Conservation (phyloP, 2,888 invertebrate genomes). For the Phyto melanocephala region DNA sequence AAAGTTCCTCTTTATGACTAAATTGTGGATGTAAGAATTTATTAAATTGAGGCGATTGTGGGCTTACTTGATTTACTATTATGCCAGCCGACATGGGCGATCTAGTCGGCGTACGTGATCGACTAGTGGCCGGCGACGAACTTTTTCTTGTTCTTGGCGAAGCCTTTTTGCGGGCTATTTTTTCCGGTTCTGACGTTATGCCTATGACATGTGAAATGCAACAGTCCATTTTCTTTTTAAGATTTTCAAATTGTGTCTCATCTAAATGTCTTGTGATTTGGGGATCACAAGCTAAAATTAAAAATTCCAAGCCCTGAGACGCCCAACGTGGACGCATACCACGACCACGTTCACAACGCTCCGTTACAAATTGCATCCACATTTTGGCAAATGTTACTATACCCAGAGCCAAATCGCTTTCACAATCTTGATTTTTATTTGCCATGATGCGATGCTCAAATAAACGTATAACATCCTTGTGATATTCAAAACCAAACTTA, state of each 20-base stretch:
- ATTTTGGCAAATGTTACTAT: constrained; percentile 86
- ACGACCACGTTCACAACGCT: constrained; percentile 89
- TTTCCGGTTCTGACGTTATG: constrained; percentile 80
- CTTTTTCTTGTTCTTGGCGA: constrained; percentile 78
- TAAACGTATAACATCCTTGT: constrained; percentile 81
- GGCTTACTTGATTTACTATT: constrained; percentile 70
- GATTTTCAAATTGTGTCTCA: constrained; percentile 87
- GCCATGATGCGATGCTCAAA: constrained; percentile 79
- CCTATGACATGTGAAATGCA: constrained; percentile 93
- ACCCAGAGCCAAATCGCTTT: constrained; percentile 80
- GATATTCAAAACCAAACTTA: constrained; percentile 91
- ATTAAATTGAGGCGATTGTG: constrained; percentile 73
- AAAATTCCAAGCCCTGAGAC: constrained; percentile 91
- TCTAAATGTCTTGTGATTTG: constrained; percentile 87
- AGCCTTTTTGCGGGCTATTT: constrained; percentile 76
- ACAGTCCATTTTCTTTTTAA: constrained; percentile 89
- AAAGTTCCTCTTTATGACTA: constrained; percentile 77
- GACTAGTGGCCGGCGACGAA: constrained; percentile 77
- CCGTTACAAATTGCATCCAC: constrained; percentile 94
- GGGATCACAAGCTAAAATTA: constrained; percentile 91
- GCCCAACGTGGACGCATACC: constrained; percentile 93
- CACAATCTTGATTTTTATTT: constrained; percentile 75
- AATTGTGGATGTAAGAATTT: constrained; percentile 77
- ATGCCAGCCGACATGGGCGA: constrained; percentile 79
- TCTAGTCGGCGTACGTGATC: constrained; percentile 78